Evolutionary conservation across 2,113 vertebrate genomes (phyloP).

Genomic region (Rafetus swinhoei): DNA sequence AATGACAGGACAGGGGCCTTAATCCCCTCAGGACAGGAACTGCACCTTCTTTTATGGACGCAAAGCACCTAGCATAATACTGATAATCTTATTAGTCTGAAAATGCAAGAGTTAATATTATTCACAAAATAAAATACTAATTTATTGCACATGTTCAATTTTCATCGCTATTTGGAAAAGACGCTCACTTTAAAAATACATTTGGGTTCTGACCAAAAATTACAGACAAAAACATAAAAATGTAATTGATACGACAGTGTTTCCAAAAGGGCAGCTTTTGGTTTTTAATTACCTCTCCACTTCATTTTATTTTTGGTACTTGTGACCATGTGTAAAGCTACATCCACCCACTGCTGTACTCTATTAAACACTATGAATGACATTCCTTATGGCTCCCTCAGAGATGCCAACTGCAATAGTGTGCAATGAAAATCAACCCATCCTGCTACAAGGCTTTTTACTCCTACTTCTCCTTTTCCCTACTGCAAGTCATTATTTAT

Average conservation of each 20-base stretch:
- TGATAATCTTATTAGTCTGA: not conserved
- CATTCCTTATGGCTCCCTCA: slow-evolving; percentile 23
- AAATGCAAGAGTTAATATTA: not conserved
- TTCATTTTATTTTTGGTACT: slow-evolving; percentile 49
- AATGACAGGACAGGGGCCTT: not conserved
- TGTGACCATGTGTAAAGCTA: slow-evolving; percentile 43
- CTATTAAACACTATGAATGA: not conserved
- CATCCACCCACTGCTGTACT: slow-evolving; percentile 38
- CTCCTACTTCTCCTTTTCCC: slow-evolving; percentile 29
- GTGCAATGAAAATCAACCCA: slow-evolving; percentile 43
- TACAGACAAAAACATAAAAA: slow-evolving; percentile 46
- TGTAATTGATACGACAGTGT: slow-evolving; percentile 50
- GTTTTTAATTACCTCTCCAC: slow-evolving; percentile 39
- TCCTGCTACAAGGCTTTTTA: slow-evolving; percentile 32
- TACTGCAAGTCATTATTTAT: slow-evolving; percentile 32
- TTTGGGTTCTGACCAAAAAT: slow-evolving; percentile 45
- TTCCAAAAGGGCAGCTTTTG: slow-evolving; percentile 55
- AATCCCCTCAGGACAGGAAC: not conserved
- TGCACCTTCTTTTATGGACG: not conserved
- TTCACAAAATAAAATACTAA: slow-evolving; percentile 27
- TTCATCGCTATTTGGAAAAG: slow-evolving; percentile 35
- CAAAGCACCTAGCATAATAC: not conserved
- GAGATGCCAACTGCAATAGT: slow-evolving; percentile 32
- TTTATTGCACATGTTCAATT: slow-evolving; percentile 28
- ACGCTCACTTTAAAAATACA: slow-evolving; percentile 40